Percentiles rank a stretch among this genome's conserved stretches.
phyloP scores from a whole-genome alignment of 2,113 vertebrate genomes.

The Chaenogobius annularis region DNA sequence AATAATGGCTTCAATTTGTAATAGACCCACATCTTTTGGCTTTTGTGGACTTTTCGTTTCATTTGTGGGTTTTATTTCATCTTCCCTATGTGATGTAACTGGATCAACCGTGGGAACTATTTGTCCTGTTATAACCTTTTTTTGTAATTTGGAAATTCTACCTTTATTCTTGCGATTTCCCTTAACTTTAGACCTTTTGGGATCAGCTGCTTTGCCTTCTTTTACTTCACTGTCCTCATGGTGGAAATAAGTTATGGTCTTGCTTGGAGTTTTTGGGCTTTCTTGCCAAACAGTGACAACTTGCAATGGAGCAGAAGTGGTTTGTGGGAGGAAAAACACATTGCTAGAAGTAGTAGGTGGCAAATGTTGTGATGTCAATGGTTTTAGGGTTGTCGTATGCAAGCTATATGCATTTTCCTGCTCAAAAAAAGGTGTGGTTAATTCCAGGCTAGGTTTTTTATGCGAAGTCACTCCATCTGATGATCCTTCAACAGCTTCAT shows the following conservation, averaged over 20 bases:
- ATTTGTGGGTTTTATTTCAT: slow-evolving; percentile 26
- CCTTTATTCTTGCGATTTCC: slow-evolving; percentile 1
- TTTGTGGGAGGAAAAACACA: slow-evolving; percentile 41
- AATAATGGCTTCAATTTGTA: slow-evolving; percentile 25
- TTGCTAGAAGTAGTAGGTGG: slow-evolving; percentile 35
- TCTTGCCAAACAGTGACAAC: slow-evolving; percentile 43
- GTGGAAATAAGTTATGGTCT: slow-evolving; percentile 27
- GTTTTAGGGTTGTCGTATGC: background rate
- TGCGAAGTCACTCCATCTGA: slow-evolving; percentile 54
- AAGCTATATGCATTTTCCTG: background rate
- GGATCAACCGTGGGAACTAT: slow-evolving; percentile 12
- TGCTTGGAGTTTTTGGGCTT: slow-evolving; percentile 34
- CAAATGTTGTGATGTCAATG: slow-evolving; percentile 2
- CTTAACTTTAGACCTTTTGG: slow-evolving; percentile 8
- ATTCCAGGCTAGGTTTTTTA: slow-evolving; percentile 44
- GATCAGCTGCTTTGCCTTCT: slow-evolving; percentile 37
- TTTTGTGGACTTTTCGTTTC: background rate
- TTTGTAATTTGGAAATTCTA: slow-evolving; percentile 19
- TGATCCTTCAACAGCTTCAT: slow-evolving; percentile 54
- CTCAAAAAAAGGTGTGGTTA: background rate
- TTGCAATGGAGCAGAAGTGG: slow-evolving; percentile 62
- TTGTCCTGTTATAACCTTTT: slow-evolving; percentile 28
- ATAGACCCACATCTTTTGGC: slow-evolving; percentile 4
- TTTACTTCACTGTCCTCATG: slow-evolving; percentile 38
- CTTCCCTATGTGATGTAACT: slow-evolving; percentile 12